phyloP scores from a whole-genome alignment of 2,888 invertebrate species.

The Leptarthrus brevirostris region DNA sequence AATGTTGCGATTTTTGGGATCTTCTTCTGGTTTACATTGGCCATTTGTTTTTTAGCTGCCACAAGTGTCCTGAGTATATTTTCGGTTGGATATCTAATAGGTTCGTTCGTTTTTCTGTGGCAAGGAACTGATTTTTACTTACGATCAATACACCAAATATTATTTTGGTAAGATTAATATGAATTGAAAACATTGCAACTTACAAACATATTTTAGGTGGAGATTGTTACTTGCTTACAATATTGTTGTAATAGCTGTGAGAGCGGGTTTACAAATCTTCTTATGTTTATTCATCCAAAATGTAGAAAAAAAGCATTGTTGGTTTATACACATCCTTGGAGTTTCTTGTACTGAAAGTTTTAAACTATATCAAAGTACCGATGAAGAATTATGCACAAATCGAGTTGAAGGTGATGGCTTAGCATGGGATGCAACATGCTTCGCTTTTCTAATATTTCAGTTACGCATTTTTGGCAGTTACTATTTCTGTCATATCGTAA shows the following conservation, averaged over 20 bases:
- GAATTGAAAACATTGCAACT: conserved; percentile 75
- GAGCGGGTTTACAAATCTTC: conserved; percentile 88
- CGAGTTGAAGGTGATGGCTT: conserved; percentile 88
- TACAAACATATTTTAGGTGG: conserved; percentile 79
- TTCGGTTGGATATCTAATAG: conserved; percentile 94
- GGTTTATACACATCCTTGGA: conserved; percentile 86
- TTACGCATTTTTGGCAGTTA: conserved; percentile 92
- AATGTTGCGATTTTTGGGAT: conserved; percentile 90
- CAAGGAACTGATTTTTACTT: conserved; percentile 97
- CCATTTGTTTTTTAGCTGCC: conserved; percentile 95
- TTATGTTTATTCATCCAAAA: conserved; percentile 85
- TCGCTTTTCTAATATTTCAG: conserved; percentile 92
- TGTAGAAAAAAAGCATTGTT: conserved; percentile 74
- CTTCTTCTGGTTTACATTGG: conserved; percentile 95
- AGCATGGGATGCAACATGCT: conserved; percentile 95
- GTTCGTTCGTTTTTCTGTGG: conserved; percentile 97
- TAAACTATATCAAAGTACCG: no score
- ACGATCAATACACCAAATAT: conserved; percentile 83
- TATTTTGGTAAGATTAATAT: conserved; percentile 82
- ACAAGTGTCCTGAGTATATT: conserved; percentile 93
- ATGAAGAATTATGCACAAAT: conserved; percentile 70
- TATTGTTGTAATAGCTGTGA: conserved; percentile 87
- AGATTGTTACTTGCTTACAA: conserved; percentile 89
- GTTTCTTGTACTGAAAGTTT: conserved; percentile 80
- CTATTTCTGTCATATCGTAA: conserved; percentile 96